A percentile compares a stretch with the other conserved stretches of the same genome.
Evolutionary conservation across 2,888 invertebrate species (phyloP).

Genomic region (Diaprepes abbreviatus): DNA sequence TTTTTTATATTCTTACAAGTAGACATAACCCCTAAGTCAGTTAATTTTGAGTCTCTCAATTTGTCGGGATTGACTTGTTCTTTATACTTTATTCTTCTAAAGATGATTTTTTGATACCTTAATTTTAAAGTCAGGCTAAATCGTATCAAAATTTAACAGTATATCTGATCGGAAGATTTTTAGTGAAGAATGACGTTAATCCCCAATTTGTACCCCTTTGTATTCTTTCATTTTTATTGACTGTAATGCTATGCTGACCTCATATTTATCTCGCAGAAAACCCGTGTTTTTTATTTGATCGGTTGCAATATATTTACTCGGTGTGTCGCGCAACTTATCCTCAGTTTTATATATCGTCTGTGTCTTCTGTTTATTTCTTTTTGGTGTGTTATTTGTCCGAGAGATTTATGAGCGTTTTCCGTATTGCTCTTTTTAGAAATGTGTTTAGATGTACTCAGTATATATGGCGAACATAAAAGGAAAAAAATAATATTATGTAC

Average conservation of each 20-base stretch:
- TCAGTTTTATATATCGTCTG: constrained; percentile 19
- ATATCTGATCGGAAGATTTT: no score
- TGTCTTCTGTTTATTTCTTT: constrained; percentile 20
- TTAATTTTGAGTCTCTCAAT: no score
- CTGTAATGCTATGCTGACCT: constrained; percentile 2
- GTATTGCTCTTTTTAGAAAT: constrained; percentile 5
- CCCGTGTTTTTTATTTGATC: constrained; percentile 13
- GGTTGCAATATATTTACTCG: constrained; percentile 14
- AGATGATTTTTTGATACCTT: no score
- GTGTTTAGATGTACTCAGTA: not conserved
- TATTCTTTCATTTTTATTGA: not conserved
- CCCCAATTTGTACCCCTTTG: no score
- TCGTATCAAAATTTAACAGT: no score
- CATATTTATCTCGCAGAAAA: constrained; percentile 3
- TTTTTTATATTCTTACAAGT: no score
- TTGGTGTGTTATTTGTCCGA: constrained; percentile 15
- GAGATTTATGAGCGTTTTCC: constrained; percentile 3
- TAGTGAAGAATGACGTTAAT: no score
- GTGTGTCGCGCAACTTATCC: constrained; percentile 13
- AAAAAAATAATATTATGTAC: no score
- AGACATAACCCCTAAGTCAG: no score
- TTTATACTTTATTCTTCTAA: no score
- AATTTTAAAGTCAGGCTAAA: no score
- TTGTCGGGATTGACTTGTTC: no score
- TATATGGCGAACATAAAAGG: not conserved